Evolutionary conservation across 1,140 invertebrate genomes (phyloP).

Genomic region (Scaptomyza pallida): DNA sequence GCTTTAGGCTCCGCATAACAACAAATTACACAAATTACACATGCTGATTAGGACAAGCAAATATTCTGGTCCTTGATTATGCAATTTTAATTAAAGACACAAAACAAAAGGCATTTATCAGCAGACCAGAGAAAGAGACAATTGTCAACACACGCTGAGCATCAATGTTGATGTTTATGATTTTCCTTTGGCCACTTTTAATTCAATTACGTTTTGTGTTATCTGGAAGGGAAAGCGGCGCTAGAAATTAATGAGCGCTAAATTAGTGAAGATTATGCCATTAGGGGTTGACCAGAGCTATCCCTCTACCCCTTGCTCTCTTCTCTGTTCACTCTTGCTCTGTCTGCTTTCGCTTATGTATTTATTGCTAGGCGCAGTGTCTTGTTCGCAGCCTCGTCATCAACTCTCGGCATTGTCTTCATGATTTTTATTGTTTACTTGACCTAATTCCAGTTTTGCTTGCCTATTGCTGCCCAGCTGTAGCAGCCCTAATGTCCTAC

Average conservation of each 20-base stretch:
- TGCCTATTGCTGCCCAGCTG: constrained; percentile 13
- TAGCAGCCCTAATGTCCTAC: constrained; percentile 31
- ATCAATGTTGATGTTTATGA: constrained; percentile 62
- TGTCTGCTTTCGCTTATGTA: background rate
- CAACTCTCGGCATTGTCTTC: constrained; percentile 68
- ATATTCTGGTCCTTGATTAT: constrained; percentile 59
- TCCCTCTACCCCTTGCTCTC: background rate
- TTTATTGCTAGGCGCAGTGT: constrained; percentile 17
- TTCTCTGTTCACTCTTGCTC: background rate
- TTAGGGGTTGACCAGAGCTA: constrained; percentile 75
- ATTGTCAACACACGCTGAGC: constrained; percentile 49
- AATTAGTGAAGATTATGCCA: constrained; percentile 83
- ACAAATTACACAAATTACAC: constrained; percentile 71
- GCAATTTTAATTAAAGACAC: constrained; percentile 71
- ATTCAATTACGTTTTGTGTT: constrained; percentile 77
- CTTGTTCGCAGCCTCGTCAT: constrained; percentile 57
- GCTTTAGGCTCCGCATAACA: constrained; percentile 34
- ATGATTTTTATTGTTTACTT: constrained; percentile 82
- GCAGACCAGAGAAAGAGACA: background rate
- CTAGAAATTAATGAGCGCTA: constrained; percentile 82
- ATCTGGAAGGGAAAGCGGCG: constrained; percentile 52
- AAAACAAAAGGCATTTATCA: constrained; percentile 29
- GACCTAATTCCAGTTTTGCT: constrained; percentile 61
- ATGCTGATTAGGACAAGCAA: constrained; percentile 66
- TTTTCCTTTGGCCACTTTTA: constrained; percentile 65